Base-by-base conservation (phyloP, 2,797 vertebrate species). In the Phyllotis vaccarum region DNA sequence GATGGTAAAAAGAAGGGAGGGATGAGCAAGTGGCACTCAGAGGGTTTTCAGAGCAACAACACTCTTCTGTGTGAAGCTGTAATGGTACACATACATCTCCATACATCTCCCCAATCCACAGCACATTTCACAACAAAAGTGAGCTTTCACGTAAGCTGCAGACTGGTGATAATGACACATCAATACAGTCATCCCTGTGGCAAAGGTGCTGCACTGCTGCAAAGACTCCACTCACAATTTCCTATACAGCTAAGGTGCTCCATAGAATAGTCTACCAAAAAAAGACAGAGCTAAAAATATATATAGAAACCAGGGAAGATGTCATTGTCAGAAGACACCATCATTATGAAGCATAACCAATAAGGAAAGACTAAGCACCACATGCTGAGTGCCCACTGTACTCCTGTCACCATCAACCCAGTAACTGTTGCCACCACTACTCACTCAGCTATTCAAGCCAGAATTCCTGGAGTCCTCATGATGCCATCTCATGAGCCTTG, bases 331-430 rank as follows among this genome's bases (percentile, higher is more conserved):
- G 43, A 64, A 62, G 34, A 43, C 21, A 43, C 2, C 3, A 40
- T 6, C 27, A 17, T n/a, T 24, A 3, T 3, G 43, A 54, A 31
- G 49, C 10, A 49, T 1, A 34, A 24, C 13, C 80, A 66, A 4
- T 0, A 17, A 81, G 56, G 49, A 76, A 68, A 86, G 19, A 58
- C 5, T 43, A 31, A 13, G 68, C 6, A 9, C 7, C 40, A n/a
- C 58, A 31, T 16, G 6, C 10, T 3, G 16, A 22, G 10, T 1
- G 31, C 49, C 27, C 49, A 64, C 1, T 5, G 6, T 37, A 34
- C 3, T 1, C 27, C 6, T 12, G 0, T n/a, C 0, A 2, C 3
- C 2, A 17, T 24, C 0, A 1, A 13, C 6, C 34, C 3, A 2
- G 17, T 5, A 31, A 37, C 0, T 5, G 40, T 31, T 10, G 40